A percentile compares a stretch with the other conserved stretches of the same genome.
Conservation (phyloP, 2,797 vertebrate species). For the Dendrocincla fuliginosa region DNA sequence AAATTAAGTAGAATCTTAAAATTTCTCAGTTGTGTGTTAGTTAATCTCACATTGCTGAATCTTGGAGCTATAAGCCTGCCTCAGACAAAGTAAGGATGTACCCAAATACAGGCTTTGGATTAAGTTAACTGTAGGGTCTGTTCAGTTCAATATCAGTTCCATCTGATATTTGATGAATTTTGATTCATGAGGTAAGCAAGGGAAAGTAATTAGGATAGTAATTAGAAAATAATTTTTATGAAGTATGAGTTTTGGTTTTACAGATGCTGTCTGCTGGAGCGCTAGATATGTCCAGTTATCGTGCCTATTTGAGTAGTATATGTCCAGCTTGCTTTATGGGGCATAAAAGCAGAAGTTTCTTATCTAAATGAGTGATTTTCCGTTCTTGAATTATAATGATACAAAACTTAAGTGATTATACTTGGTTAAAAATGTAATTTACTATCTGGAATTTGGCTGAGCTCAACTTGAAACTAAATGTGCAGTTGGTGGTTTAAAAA, state of each 20-base stretch:
- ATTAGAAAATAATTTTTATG: too few relatives aligned
- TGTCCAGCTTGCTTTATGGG: neutral
- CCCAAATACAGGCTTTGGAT: neutral
- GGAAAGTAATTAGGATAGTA: neutral
- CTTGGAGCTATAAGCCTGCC: neutral
- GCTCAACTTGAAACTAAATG: slow-evolving; percentile 53
- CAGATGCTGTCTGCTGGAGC: neutral
- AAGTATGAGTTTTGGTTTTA: neutral
- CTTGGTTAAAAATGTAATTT: slow-evolving; percentile 45
- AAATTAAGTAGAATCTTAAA: neutral
- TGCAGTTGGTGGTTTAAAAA: slow-evolving; percentile 62
- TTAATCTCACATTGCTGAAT: neutral
- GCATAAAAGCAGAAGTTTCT: neutral
- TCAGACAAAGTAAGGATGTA: neutral
- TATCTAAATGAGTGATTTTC: neutral
- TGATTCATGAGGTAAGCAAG: neutral
- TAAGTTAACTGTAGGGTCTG: neutral
- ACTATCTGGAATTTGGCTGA: slow-evolving; percentile 52
- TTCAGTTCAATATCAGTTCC: neutral
- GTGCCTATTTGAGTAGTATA: neutral
- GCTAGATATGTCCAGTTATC: neutral
- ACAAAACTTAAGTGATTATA: slow-evolving; percentile 11
- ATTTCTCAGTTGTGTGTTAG: neutral
- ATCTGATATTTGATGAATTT: neutral
- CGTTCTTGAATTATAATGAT: neutral